Evolutionary conservation across 2,888 invertebrate genomes (phyloP).

Genomic region (Drosophila prostipennis): DNA sequence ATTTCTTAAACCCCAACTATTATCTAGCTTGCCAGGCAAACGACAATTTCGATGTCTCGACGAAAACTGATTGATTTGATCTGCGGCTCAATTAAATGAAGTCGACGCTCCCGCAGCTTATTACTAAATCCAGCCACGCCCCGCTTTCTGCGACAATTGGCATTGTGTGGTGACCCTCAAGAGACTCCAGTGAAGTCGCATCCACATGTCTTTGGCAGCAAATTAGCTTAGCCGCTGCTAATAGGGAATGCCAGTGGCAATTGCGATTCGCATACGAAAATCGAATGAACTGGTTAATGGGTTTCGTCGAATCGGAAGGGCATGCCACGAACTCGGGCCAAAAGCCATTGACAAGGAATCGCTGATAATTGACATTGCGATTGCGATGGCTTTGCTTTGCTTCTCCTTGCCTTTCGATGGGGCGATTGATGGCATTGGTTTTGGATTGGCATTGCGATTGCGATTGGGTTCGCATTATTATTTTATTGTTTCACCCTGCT

Average conservation of each 20-base stretch:
- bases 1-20: too few species aligned
- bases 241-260: conserved; percentile 70
- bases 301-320: conserved; percentile 54
- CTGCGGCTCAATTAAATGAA: conserved; percentile 39
- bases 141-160: conserved; percentile 32
- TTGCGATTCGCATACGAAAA: conserved; percentile 74
- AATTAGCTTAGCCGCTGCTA: conserved; percentile 70
- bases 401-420: conserved; percentile 9
- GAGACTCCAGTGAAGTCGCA: conserved; percentile 11
- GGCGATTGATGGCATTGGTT: conserved; percentile 38
- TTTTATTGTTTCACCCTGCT: conserved; percentile 61
- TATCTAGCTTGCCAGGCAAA: not conserved
- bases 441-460: not conserved
- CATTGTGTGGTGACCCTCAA: conserved; percentile 30
- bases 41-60: conserved; percentile 6
- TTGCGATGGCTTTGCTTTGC: conserved; percentile 37
- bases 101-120: conserved; percentile 27
- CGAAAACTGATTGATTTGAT: conserved; percentile 39
- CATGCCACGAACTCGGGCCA: conserved; percentile 14
- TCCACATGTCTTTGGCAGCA: conserved; percentile 68
- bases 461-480: conserved; percentile 21
- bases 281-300: conserved; percentile 74
- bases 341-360: conserved; percentile 64
- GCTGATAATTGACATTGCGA: conserved; percentile 76
- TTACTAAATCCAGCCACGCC: conserved; percentile 36